Conservation (phyloP, 2,888 invertebrate genomes). For the Sphaeridia pumilis region DNA sequence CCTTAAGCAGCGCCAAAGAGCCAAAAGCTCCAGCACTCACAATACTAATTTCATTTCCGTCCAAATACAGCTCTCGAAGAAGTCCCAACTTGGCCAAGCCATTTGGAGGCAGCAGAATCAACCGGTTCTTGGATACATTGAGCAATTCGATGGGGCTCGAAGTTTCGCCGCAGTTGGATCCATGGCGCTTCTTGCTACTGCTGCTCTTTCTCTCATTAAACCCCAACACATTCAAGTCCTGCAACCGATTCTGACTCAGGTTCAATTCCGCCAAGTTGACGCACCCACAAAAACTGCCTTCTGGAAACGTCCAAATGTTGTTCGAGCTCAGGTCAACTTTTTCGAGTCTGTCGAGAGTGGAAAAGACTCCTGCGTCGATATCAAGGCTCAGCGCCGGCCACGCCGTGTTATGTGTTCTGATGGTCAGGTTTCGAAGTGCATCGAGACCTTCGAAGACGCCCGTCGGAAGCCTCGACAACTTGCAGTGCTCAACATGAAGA, state of each 20-base stretch:
- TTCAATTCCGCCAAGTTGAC: conserved; percentile 70
- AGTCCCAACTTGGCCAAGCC: conserved; percentile 70
- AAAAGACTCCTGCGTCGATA: conserved; percentile 60
- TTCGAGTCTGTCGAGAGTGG: conserved; percentile 60
- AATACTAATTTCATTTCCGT: conserved; percentile 79
- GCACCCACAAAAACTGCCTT: conserved; percentile 69
- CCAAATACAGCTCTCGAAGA: conserved; percentile 65
- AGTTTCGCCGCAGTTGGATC: too few relatives aligned
- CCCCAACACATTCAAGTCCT: conserved; percentile 75
- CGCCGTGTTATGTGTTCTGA: conserved; percentile 70
- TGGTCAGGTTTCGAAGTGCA: conserved; percentile 70
- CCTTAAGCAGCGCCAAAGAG: conserved; percentile 66
- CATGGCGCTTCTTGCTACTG: conserved; percentile 9
- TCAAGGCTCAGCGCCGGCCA: conserved; percentile 76
- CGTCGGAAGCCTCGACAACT: conserved; percentile 68
- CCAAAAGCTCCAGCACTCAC: conserved; percentile 70
- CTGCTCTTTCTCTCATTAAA: conserved; percentile 44
- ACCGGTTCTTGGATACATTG: conserved; percentile 73
- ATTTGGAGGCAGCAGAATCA: conserved; percentile 66
- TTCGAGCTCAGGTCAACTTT: conserved; percentile 73
- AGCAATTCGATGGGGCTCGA: conserved; percentile 53
- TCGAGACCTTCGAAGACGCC: conserved; percentile 66
- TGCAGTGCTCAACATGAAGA: conserved; percentile 72
- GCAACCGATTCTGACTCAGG: conserved; percentile 73
- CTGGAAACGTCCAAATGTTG: conserved; percentile 80